Percentiles rank a stretch among this genome's conserved stretches.
These are phyloP conservation scores for Pocillopora meandrina DNA, from an alignment of 92 coral and sea anemone genomes.

Conservation along the genomic window DNA sequence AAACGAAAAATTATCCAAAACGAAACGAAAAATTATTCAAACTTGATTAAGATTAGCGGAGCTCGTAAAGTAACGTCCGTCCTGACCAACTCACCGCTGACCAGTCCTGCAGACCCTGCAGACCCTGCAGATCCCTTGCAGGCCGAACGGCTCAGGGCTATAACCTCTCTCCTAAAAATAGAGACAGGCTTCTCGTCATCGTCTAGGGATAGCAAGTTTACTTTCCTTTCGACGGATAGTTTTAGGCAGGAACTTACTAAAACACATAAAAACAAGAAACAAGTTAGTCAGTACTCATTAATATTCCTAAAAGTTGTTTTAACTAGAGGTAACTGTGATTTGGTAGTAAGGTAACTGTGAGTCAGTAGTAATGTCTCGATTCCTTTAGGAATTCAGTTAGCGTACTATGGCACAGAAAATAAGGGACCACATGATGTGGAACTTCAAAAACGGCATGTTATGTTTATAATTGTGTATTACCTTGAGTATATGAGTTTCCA, in stretches of 20 bases:
- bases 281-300: too few species aligned
- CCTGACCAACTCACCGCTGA: too few species aligned
- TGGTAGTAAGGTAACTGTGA: background rate
- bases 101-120: too few species aligned
- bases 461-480: background rate
- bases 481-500: background rate
- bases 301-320: background rate
- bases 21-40: too few species aligned
- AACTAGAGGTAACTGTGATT: background rate
- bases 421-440: background rate
- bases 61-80: too few species aligned
- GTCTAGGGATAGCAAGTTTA: background rate
- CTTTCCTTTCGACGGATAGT: background rate
- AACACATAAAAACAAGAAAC: background rate
- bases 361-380: background rate
- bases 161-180: background rate
- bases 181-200: background rate
- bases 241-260: background rate
- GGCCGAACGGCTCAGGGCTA: background rate
- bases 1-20: too few species aligned
- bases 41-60: too few species aligned
- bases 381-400: too few species aligned
- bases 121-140: too few species aligned
- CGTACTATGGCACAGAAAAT: background rate
- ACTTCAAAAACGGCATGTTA: background rate